These are phyloP conservation scores for Pogonomyrmex californicus DNA, from an alignment of 1,140 invertebrate species.

Conservation along the genomic window DNA sequence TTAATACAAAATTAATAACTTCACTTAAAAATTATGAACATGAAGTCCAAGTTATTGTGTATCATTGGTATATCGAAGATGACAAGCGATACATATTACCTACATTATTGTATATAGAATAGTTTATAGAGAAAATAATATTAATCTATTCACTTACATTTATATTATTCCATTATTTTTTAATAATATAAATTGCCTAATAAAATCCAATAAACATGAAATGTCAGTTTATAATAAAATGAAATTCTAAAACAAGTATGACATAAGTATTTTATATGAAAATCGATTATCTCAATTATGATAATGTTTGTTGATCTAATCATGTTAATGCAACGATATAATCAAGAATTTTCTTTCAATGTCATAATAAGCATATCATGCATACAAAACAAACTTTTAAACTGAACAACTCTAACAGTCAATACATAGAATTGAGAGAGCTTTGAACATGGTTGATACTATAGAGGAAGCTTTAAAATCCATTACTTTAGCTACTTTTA, in stretches of 20 bases:
- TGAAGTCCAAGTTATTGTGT: no score
- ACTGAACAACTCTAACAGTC: neutral
- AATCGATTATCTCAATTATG: neutral
- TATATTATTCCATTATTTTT: no score
- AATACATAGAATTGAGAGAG: neutral
- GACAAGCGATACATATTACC: no score
- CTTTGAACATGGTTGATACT: neutral
- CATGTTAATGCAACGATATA: neutral
- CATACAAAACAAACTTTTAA: neutral
- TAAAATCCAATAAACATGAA: no score
- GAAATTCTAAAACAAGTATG: neutral
- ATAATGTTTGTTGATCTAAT: neutral
- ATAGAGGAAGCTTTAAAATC: neutral
- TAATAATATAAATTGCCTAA: no score
- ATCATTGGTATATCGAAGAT: no score
- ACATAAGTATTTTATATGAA: neutral
- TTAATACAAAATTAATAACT: no score
- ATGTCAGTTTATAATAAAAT: neutral
- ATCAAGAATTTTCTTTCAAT: neutral
- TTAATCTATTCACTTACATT: no score
- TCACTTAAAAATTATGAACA: no score
- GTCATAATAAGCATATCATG: neutral
- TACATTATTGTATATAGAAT: no score
- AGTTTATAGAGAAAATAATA: no score
- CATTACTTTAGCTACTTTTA: neutral